Conservation (phyloP, 2,888 invertebrate species). For the Epistrophe eligans region DNA sequence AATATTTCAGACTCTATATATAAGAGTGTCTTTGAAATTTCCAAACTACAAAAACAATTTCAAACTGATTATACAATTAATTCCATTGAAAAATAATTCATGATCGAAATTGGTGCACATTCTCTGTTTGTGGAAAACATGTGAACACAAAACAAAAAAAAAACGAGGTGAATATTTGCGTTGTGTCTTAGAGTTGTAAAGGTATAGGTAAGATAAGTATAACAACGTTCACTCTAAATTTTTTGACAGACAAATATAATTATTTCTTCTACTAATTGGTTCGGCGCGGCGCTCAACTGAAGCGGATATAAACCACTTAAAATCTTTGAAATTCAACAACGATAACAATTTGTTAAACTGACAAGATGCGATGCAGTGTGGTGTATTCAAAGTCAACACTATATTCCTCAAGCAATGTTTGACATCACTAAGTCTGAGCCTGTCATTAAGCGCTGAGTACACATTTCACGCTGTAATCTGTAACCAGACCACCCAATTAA, state of each 20-base stretch:
- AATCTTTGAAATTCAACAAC: slow-evolving; percentile 59
- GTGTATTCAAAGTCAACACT: slow-evolving; percentile 63
- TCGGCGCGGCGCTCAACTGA: slow-evolving; percentile 32
- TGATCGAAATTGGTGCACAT: slow-evolving; percentile 38
- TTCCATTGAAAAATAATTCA: slow-evolving; percentile 48
- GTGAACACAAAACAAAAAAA: slow-evolving; percentile 31
- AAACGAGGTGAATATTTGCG: slow-evolving; percentile 42
- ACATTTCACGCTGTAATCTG: slow-evolving; percentile 38
- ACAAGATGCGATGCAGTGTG: slow-evolving; percentile 19
- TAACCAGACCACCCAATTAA: slow-evolving; percentile 65
- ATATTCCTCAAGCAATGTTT: slow-evolving; percentile 52
- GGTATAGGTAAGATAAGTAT: background rate
- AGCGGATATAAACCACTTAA: slow-evolving; percentile 69
- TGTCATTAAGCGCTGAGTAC: slow-evolving; percentile 40
- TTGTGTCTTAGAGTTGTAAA: background rate
- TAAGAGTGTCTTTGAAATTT: background rate
- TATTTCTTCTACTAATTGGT: slow-evolving; percentile 67
- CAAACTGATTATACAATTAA: slow-evolving; percentile 38
- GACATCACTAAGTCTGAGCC: slow-evolving; percentile 50
- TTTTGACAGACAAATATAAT: slow-evolving; percentile 69
- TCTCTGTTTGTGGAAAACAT: slow-evolving; percentile 23
- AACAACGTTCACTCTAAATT: slow-evolving; percentile 40
- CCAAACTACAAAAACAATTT: slow-evolving; percentile 12
- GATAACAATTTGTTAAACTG: slow-evolving; percentile 52
- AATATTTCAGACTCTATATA: background rate